Conservation (phyloP, 1,140 invertebrate species). For the Odontomachus brunneus region DNA sequence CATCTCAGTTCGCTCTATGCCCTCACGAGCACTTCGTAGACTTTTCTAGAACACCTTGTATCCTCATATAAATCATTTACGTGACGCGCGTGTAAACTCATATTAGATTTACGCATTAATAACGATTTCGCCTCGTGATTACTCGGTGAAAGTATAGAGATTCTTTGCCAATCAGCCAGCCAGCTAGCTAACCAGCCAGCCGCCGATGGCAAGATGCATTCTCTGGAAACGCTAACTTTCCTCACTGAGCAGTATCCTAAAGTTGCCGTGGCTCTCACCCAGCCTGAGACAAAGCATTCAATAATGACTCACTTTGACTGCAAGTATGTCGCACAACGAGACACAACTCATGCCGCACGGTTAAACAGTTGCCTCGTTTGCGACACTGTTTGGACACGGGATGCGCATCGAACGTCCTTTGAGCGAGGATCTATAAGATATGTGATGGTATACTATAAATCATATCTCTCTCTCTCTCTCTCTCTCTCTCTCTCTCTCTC, state of each 20-base stretch:
- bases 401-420: constrained; percentile 41
- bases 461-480: no score
- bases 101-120: constrained; percentile 45
- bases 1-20: no score
- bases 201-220: constrained; percentile 19
- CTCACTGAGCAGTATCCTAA: not conserved
- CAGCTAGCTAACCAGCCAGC: no score
- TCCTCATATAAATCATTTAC: not conserved
- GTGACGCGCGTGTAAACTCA: not conserved
- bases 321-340: constrained; percentile 47
- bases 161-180: not conserved
- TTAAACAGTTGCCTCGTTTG: constrained; percentile 48
- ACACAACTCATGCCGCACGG: constrained; percentile 18
- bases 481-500: no score
- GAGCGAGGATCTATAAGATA: constrained; percentile 16
- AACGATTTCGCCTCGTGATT: constrained; percentile 25
- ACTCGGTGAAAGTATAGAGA: constrained; percentile 31
- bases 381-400: constrained; percentile 19
- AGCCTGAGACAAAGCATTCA: constrained; percentile 40
- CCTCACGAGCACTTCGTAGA: no score
- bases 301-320: constrained; percentile 51
- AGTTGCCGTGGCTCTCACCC: constrained; percentile 38
- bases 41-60: no score
- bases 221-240: constrained; percentile 39
- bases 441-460: constrained; percentile 34